These are phyloP conservation scores for Venusia cambrica DNA, from an alignment of 2,888 invertebrate species.

Conservation along the genomic window DNA sequence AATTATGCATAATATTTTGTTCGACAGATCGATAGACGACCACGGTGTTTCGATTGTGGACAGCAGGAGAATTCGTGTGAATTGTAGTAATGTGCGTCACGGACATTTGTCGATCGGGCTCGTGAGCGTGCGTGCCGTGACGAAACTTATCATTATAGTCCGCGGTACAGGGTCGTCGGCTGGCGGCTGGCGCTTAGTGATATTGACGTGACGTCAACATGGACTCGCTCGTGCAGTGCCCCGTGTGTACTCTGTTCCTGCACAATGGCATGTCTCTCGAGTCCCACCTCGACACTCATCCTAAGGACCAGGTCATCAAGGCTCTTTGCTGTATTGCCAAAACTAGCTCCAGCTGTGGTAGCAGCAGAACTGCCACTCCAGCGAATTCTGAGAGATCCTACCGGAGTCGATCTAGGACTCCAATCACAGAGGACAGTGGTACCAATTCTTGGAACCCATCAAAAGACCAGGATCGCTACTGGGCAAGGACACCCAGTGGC, in stretches of 20 bases:
- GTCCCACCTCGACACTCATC: conserved; percentile 91
- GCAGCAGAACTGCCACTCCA: conserved; percentile 66
- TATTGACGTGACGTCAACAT: conserved; percentile 45
- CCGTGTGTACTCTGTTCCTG: conserved; percentile 91
- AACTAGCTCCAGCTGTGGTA: conserved; percentile 56
- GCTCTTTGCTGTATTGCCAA: conserved; percentile 83
- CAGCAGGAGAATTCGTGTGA: conserved; percentile 59
- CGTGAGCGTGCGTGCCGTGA: conserved; percentile 53
- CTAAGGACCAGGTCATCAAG: conserved; percentile 93
- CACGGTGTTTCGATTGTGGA: conserved; percentile 64
- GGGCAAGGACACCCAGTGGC: conserved; percentile 66
- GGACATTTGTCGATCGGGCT: conserved; percentile 56
- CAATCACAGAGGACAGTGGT: conserved; percentile 56
- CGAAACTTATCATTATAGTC: conserved; percentile 41
- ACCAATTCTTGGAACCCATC: conserved; percentile 49
- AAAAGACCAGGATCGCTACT: conserved; percentile 65
- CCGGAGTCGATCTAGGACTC: conserved; percentile 64
- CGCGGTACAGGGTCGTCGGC: conserved; percentile 28
- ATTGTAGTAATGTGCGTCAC: conserved; percentile 69
- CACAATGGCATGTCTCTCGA: conserved; percentile 91
- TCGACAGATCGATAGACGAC: conserved; percentile 75
- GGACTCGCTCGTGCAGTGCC: conserved; percentile 84
- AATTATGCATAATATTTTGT: conserved; percentile 66
- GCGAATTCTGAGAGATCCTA: conserved; percentile 64
- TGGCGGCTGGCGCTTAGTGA: conserved; percentile 21